Conservation (phyloP, 2,797 vertebrate genomes). For the Loris lydekkerianus region DNA sequence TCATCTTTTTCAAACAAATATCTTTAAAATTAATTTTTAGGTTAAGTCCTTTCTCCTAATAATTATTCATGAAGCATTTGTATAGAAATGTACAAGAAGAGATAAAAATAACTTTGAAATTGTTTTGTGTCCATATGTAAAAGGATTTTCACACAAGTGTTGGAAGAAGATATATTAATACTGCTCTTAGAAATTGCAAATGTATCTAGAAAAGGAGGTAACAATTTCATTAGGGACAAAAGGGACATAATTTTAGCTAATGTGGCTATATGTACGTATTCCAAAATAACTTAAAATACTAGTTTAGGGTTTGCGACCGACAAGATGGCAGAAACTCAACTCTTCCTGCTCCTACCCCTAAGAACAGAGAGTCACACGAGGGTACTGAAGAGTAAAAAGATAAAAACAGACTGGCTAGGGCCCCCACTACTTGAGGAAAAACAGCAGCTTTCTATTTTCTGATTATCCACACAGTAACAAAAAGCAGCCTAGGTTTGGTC, state of each 20-base stretch:
- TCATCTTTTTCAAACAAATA: neutral
- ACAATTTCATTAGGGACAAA: neutral
- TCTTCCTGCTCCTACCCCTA: neutral
- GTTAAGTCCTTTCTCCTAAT: conserved; percentile 42
- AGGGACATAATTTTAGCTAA: conserved; percentile 46
- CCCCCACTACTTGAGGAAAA: conserved; percentile 26
- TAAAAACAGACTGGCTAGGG: neutral
- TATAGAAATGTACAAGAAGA: conserved; percentile 49
- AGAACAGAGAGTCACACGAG: conserved; percentile 27
- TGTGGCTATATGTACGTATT: conserved; percentile 5
- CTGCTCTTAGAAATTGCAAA: neutral
- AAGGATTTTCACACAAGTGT: conserved; percentile 24
- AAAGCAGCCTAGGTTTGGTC: neutral
- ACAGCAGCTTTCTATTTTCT: neutral
- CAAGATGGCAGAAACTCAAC: conserved; percentile 40
- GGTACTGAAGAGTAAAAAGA: conserved; percentile 49
- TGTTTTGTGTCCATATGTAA: conserved; percentile 29
- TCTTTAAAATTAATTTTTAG: conserved; percentile 47
- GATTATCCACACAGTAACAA: neutral
- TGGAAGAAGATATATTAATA: conserved; percentile 30
- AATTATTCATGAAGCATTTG: conserved; percentile 15
- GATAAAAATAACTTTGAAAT: conserved; percentile 20
- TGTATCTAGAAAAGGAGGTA: conserved; percentile 50
- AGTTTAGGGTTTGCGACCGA: conserved; percentile 46
- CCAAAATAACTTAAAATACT: conserved; percentile 55